Base-by-base conservation (phyloP, 2,888 invertebrate species). In the Eupeodes latifasciatus region DNA sequence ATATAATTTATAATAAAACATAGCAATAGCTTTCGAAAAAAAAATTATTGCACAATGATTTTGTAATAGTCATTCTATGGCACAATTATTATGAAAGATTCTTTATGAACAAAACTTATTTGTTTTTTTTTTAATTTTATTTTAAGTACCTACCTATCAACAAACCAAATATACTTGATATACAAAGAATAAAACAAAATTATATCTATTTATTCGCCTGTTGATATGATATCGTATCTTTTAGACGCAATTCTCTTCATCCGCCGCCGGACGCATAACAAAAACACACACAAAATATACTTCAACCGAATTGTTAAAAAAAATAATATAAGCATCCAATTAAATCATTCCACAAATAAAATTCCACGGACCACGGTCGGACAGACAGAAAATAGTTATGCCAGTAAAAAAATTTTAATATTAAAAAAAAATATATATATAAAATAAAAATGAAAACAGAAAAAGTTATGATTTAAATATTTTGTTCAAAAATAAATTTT, bases 331-430 rank as follows among this genome's bases (percentile, higher is more conserved):
- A 84, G 80, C 84, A 84, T 77, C 87, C 87, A 87, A 84, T 87
- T 87, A 87, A 87, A 87, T 81, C 77, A 87, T 87, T 84, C 84
- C 84, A 84, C 80, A 67, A 84, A 87, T 81, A 81, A 87, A 77
- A 84, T 87, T 87, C 84, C 87, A 84, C 87, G 77, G 84, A 72
- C 72, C 61, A 12, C 4, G 59, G 47, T 14, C 59, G 9, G 12
- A 34, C 57, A 14, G 55, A 69, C 83, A 62, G 59, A 71, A 59
- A 51, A 62, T 71, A 53, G 79, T 71, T 86, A 75, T 78, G 78
- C 69, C 57, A 64, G 66, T 53, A n/a, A 76, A 69, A 59, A 61
- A 16, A 7, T 7, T 61, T n/a, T 27, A 5, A 12, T 27, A 57
- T 57, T 27, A 57, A 47, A 49, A 19, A 2, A 71, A 53, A 71